phyloP scores from a whole-genome alignment of 2,888 invertebrate species.

The Ectemnius continuus region DNA sequence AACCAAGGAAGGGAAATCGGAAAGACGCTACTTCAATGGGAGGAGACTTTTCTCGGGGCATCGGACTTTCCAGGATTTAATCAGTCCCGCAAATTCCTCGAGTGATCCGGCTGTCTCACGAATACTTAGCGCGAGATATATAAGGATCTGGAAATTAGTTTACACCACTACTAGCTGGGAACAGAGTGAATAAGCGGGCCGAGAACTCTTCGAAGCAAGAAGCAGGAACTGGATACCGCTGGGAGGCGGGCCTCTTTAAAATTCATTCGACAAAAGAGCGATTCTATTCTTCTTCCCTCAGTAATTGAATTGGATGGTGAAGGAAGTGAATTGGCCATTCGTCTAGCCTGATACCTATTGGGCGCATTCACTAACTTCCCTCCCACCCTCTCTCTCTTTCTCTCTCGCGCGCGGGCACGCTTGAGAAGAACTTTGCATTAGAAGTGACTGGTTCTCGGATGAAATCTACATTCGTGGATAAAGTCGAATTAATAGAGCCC shows the following conservation, averaged over 20 bases:
- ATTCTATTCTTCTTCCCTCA: conserved; percentile 5
- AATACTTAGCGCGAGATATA: conserved; percentile 31
- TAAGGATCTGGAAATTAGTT: conserved; percentile 53
- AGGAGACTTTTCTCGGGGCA: too few relatives aligned
- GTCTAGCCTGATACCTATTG: too few relatives aligned
- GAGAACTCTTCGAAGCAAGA: conserved; percentile 11
- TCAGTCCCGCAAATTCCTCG: conserved; percentile 40
- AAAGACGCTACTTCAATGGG: too few relatives aligned
- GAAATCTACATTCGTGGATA: too few relatives aligned
- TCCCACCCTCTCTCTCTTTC: conserved; percentile 5
- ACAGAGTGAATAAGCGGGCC: conserved; percentile 12
- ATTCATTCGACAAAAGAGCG: conserved; percentile 32
- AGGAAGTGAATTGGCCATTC: not conserved
- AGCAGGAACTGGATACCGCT: not conserved
- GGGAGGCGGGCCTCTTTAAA: conserved; percentile 42
- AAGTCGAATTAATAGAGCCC: not conserved
- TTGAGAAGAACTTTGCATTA: too few relatives aligned
- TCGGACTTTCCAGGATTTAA: conserved; percentile 43
- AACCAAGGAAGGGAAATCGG: too few relatives aligned
- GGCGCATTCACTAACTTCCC: too few relatives aligned
- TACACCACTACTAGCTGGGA: conserved; percentile 32
- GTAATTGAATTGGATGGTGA: not conserved
- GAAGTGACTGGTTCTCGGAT: too few relatives aligned
- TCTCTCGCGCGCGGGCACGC: not conserved
- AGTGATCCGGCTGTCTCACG: conserved; percentile 33